Conservation (phyloP, 2,888 invertebrate genomes). For the Mimumesa dahlbomi region DNA sequence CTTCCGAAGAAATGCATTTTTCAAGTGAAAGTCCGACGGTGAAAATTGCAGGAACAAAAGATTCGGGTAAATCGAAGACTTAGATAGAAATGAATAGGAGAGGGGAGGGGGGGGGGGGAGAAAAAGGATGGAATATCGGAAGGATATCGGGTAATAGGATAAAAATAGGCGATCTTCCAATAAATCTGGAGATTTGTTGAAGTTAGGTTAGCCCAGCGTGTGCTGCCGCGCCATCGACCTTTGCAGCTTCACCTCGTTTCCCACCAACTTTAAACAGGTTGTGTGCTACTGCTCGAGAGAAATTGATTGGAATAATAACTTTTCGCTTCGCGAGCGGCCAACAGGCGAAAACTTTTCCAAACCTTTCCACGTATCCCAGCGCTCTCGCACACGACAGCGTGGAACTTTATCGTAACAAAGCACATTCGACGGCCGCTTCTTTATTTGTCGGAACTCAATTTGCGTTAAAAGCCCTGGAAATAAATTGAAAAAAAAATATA, state of each 20-base stretch:
- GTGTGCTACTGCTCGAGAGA: conserved; percentile 50
- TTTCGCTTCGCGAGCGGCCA: conserved; percentile 41
- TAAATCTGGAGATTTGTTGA: conserved; percentile 33
- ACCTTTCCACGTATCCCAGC: conserved; percentile 46
- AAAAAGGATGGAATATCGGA: too few species aligned
- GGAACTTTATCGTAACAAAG: conserved; percentile 33
- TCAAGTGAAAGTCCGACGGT: too few species aligned
- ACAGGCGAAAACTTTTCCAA: conserved; percentile 45
- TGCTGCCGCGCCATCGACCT: conserved; percentile 39
- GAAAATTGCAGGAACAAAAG: too few species aligned
- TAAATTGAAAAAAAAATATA: neutral
- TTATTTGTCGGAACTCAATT: conserved; percentile 33
- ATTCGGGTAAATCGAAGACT: too few species aligned
- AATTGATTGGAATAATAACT: conserved; percentile 63
- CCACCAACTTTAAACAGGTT: conserved; percentile 53
- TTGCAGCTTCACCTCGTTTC: conserved; percentile 52
- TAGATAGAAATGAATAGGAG: too few species aligned
- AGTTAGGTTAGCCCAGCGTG: conserved; percentile 27
- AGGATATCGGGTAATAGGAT: too few species aligned
- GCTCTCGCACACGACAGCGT: conserved; percentile 26
- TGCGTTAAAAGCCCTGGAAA: conserved; percentile 10
- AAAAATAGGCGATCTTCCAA: conserved; percentile 3
- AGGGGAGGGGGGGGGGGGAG: too few species aligned
- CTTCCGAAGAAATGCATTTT: too few species aligned
- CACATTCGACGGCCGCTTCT: conserved; percentile 19